A percentile compares a stretch with the other conserved stretches of the same genome.
Conservation (phyloP, 2,113 vertebrate genomes). For the Plestiodon gilberti region DNA sequence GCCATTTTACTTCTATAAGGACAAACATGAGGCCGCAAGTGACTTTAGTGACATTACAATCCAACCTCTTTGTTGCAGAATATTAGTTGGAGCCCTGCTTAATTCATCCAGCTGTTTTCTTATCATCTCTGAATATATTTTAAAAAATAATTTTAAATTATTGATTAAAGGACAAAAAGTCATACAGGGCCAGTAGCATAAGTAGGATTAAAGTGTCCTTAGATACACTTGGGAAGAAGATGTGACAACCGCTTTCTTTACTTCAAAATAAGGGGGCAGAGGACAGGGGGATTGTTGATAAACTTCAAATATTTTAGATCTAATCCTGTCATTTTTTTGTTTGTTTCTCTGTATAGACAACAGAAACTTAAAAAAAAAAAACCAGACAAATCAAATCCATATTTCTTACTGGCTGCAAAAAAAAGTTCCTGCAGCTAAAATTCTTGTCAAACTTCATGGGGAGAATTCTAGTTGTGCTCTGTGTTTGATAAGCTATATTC, state of each 20-base stretch:
- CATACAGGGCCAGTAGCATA: slow-evolving; percentile 46
- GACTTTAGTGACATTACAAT: slow-evolving; percentile 31
- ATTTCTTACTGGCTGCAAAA: rapidly evolving
- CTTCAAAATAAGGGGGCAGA: slow-evolving; percentile 4
- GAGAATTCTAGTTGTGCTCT: slow-evolving; percentile 15
- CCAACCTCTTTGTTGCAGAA: slow-evolving; percentile 27
- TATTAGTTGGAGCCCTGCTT: slow-evolving; percentile 49
- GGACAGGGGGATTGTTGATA: not conserved
- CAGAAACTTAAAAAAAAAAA: not conserved
- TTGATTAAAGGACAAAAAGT: slow-evolving; percentile 56
- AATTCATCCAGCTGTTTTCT: slow-evolving; percentile 36
- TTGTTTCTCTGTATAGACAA: not conserved
- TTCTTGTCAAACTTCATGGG: not conserved
- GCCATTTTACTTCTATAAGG: slow-evolving; percentile 19
- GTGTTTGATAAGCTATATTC: not conserved
- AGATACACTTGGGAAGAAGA: slow-evolving; percentile 7
- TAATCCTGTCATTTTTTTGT: not conserved
- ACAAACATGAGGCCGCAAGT: slow-evolving; percentile 25
- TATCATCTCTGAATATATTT: slow-evolving; percentile 21
- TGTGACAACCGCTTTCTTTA: slow-evolving; percentile 28
- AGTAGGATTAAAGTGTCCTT: slow-evolving; percentile 49
- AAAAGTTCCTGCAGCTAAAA: slow-evolving; percentile 47
- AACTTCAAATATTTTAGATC: not conserved
- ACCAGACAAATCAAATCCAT: not conserved
- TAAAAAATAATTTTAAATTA: slow-evolving; percentile 49